Base-by-base conservation (phyloP, 2,113 vertebrate genomes). In the Planiliza haematocheilus region DNA sequence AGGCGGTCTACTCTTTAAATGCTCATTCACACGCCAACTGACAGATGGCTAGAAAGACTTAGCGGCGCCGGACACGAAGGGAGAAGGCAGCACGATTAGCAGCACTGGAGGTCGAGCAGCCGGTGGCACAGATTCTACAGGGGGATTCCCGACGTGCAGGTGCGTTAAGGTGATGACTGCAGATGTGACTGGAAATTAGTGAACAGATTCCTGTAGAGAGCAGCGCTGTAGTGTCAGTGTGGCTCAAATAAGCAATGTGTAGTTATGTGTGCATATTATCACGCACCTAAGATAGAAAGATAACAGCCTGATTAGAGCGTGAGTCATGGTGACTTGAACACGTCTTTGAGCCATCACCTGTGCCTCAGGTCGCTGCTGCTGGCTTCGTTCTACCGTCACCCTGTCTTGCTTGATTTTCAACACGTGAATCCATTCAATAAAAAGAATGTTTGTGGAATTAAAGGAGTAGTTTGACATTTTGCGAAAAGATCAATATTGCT, bases 141-240 rank as follows among this genome's bases (percentile, higher is more conserved):
- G 18, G 21, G 14, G n/a, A n/a, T n/a, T n/a, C n/a, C n/a, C n/a
- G n/a, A n/a, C n/a, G 24, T 30, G 24, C 24, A 30, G 24, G 24
- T 16, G 9, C 30, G 18, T 45, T 49, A 39, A 63, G n/a, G 39
- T 13, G 50, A 16, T 53, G 43, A 46, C 24, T 58, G 73, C 53
- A 67, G 38, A 39, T 62, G 17, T 71, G 18, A 60, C 67, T 61
- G 43, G 64, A 74, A 73, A 77, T 71, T 65, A 64, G 53, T 48
- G 39, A 67, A 50, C 39, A 58, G 38, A n/a, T 48, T 78, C 24
- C 46, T 55, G 39, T 55, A 45, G 59, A 41, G n/a, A 64, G 20
- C 10, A 64, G 20, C 10, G 11, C 37, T 4, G 20, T 1, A 4
- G 3, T 41, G 46, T 57, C 36, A 30, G 14, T 10, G n/a, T 41